phyloP scores from a whole-genome alignment of 2,797 vertebrate species.

The Helarctos malayanus region DNA sequence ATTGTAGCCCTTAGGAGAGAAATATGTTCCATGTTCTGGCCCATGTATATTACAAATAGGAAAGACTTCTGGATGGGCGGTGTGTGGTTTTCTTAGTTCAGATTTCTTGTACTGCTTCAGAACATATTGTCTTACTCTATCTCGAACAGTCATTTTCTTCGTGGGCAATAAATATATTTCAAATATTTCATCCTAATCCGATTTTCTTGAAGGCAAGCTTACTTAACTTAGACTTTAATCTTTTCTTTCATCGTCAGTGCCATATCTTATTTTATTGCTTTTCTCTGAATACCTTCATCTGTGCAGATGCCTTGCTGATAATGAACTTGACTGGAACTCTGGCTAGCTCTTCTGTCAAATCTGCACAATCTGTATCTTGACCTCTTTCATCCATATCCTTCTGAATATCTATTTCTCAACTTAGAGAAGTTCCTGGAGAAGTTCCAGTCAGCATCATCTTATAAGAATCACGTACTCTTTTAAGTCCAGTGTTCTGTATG shows the following conservation, averaged over 20 bases:
- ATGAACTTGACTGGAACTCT: conserved; percentile 56
- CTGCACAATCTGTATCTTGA: conserved; percentile 42
- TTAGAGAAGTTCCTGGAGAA: conserved; percentile 27
- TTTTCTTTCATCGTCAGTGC: conserved; percentile 51
- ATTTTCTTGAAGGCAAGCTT: conserved; percentile 70
- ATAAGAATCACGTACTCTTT: background rate
- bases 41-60: conserved; percentile 72
- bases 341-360: conserved; percentile 55
- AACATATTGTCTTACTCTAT: conserved; percentile 57
- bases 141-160: conserved; percentile 64
- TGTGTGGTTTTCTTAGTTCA: conserved; percentile 47
- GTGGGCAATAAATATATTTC: conserved; percentile 63
- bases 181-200: conserved; percentile 62
- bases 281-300: conserved; percentile 62
- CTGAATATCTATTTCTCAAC: conserved; percentile 57
- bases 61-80: conserved; percentile 56
- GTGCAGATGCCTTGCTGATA: conserved; percentile 13
- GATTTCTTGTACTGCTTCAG: conserved; percentile 61
- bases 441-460: background rate
- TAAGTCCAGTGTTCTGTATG: background rate
- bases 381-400: conserved; percentile 55
- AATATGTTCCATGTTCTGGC: conserved; percentile 58
- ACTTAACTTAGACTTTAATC: conserved; percentile 67
- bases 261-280: conserved; percentile 51
- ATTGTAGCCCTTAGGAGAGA: conserved; percentile 63